Percentiles rank a stretch among this genome's conserved stretches.
Conservation (phyloP, 2,113 vertebrate genomes). For the Abramis brama region DNA sequence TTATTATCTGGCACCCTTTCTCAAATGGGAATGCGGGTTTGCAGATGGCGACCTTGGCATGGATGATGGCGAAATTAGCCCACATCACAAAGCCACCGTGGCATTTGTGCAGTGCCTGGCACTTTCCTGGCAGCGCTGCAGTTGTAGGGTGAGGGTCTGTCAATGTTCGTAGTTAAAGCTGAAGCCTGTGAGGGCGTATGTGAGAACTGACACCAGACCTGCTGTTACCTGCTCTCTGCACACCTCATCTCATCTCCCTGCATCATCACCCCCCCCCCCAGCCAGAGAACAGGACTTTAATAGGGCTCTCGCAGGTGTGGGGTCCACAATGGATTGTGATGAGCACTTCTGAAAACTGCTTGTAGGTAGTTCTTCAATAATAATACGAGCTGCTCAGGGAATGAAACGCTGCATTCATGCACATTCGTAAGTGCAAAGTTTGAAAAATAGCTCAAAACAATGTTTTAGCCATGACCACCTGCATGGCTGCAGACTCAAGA, state of each 20-base stretch:
- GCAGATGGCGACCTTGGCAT: constrained; percentile 56
- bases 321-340: constrained; percentile 51
- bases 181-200: constrained; percentile 25
- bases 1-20: constrained; percentile 54
- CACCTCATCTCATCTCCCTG: constrained; percentile 33
- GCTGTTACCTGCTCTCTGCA: constrained; percentile 45
- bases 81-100: constrained; percentile 58
- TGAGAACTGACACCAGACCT: constrained; percentile 27
- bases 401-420: constrained; percentile 47
- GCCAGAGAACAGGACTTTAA: constrained; percentile 29
- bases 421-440: constrained; percentile 52
- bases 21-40: constrained; percentile 56
- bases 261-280: constrained; percentile 24
- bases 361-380: constrained; percentile 33
- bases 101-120: constrained; percentile 52
- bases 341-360: constrained; percentile 23
- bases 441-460: constrained; percentile 48
- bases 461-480: constrained; percentile 41
- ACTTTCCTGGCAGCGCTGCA: constrained; percentile 51
- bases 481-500: constrained; percentile 28
- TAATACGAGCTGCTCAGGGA: constrained; percentile 25
- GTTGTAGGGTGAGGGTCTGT: constrained; percentile 51
- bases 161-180: constrained; percentile 42
- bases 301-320: constrained; percentile 40
- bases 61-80: constrained; percentile 53